phyloP scores from a whole-genome alignment of 1,140 invertebrate species.

The Sarcophaga bullata region DNA sequence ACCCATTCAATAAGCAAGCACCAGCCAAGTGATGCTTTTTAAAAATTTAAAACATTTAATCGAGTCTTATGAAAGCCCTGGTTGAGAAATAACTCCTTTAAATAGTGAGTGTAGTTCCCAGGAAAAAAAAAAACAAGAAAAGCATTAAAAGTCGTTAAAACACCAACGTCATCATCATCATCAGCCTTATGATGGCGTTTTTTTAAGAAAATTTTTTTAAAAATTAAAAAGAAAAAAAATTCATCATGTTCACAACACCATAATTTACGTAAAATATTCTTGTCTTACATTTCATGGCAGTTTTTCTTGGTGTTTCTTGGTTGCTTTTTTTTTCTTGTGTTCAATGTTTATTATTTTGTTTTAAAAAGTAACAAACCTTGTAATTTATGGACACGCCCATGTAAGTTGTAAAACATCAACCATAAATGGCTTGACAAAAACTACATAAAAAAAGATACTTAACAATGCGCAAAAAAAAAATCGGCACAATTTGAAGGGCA shows the following conservation, averaged over 20 bases:
- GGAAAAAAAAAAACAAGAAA: background rate
- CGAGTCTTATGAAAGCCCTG: no score
- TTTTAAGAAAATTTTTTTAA: constrained; percentile 41
- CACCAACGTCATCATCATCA: background rate
- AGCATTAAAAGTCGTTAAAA: background rate
- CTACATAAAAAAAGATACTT: background rate
- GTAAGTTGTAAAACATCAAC: constrained; percentile 25
- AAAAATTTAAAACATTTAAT: no score
- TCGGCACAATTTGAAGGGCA: background rate
- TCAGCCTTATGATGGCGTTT: background rate
- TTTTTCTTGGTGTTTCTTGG: background rate
- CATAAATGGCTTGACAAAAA: background rate
- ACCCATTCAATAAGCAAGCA: no score
- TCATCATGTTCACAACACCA: constrained; percentile 65
- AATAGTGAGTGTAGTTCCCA: background rate
- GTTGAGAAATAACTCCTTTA: background rate
- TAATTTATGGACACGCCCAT: constrained; percentile 62
- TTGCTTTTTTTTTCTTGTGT: background rate
- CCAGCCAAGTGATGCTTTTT: no score
- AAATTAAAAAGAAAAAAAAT: background rate
- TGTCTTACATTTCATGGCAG: background rate
- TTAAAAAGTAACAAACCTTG: constrained; percentile 59
- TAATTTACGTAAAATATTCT: constrained; percentile 62
- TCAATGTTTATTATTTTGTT: constrained; percentile 30
- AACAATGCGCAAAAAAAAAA: background rate